Evolutionary conservation across 2,797 vertebrate species (phyloP).

Genomic region (Ibycter americanus): DNA sequence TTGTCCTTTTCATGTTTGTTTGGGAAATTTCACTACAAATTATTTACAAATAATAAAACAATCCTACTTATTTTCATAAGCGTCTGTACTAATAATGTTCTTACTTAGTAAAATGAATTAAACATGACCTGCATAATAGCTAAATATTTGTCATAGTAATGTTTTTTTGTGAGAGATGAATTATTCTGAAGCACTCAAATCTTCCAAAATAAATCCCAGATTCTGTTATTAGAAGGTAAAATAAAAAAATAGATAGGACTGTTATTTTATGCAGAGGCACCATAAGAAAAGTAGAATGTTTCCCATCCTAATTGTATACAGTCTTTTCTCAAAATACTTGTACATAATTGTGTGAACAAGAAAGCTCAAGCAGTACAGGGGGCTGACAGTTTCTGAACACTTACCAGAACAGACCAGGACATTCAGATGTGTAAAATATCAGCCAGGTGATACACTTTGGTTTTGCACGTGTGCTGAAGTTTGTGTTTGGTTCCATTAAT

Average conservation of each 20-base stretch:
- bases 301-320: background rate
- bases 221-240: constrained; percentile 69
- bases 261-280: background rate
- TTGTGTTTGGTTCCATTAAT: background rate
- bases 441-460: background rate
- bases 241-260: constrained; percentile 5
- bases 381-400: background rate
- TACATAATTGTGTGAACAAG: background rate
- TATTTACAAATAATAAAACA: constrained; percentile 50
- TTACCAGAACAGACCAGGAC: background rate
- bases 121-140: constrained; percentile 67
- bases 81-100: constrained; percentile 70
- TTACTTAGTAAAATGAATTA: constrained; percentile 76
- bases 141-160: constrained; percentile 65
- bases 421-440: background rate
- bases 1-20: constrained; percentile 36
- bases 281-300: background rate
- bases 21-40: constrained; percentile 13
- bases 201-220: constrained; percentile 57
- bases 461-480: background rate
- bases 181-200: constrained; percentile 68
- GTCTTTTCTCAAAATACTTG: background rate
- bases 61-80: constrained; percentile 77
- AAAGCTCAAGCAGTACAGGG: background rate
- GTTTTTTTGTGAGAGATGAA: constrained; percentile 62